A percentile compares a stretch with the other conserved stretches of the same genome.
Evolutionary conservation across 2,113 vertebrate genomes (phyloP).

Genomic region (Microtus oregoni): DNA sequence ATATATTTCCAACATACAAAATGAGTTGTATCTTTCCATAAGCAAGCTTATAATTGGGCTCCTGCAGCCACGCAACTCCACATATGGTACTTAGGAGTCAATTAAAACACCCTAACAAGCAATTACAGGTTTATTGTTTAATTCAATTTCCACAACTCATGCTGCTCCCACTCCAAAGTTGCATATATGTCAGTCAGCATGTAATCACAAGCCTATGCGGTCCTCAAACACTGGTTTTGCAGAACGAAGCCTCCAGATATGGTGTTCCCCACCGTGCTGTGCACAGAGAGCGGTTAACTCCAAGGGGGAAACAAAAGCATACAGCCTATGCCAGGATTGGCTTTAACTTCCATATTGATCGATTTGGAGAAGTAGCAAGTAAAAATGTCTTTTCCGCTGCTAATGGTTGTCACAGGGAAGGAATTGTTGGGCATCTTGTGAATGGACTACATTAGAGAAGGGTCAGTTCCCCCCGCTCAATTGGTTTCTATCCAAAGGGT

Average conservation of each 20-base stretch:
- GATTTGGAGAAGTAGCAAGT: not conserved
- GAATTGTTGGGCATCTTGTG: not conserved
- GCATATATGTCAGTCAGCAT: conserved; percentile 66
- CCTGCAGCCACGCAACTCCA: conserved; percentile 73
- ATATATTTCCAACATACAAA: conserved; percentile 77
- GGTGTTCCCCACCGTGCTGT: not conserved
- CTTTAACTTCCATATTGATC: conserved; percentile 43
- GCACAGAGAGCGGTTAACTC: conserved; percentile 34
- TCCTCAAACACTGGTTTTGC: conserved; percentile 54
- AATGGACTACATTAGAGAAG: not conserved
- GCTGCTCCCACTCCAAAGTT: conserved; percentile 75
- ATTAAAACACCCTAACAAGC: conserved; percentile 80
- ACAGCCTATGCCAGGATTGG: not conserved
- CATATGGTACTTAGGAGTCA: conserved; percentile 80
- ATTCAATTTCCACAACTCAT: conserved; percentile 80
- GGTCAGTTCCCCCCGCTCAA: not conserved
- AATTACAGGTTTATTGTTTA: conserved; percentile 82
- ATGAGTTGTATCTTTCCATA: conserved; percentile 76
- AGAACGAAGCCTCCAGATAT: conserved; percentile 50
- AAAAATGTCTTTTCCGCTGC: not conserved
- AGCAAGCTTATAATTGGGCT: conserved; percentile 73
- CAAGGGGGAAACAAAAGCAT: not conserved
- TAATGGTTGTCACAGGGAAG: not conserved
- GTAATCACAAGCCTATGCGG: conserved; percentile 61
- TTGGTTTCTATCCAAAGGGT: not conserved